phyloP scores from a whole-genome alignment of 23 tunicate species.

The Halocynthia roretzi region DNA sequence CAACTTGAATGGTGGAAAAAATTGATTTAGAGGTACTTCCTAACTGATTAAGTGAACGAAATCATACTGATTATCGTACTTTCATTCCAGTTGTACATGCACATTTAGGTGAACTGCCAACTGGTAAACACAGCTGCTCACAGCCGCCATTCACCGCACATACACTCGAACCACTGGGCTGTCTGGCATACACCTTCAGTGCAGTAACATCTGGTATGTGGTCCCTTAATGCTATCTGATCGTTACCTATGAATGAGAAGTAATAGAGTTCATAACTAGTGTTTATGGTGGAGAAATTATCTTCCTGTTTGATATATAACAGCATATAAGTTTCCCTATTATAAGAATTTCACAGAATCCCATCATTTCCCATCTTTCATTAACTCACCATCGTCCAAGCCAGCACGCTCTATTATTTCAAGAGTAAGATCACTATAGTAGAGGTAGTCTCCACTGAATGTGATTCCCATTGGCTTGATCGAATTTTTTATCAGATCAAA shows the following conservation, averaged over 20 bases:
- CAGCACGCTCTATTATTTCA: constrained; percentile 66
- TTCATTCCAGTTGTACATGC: constrained; percentile 68
- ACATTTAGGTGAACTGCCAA: constrained; percentile 8
- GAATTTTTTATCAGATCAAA: constrained; percentile 27
- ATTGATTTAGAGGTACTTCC: background rate
- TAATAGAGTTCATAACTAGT: no score
- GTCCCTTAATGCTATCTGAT: constrained; percentile 27
- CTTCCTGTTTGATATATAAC: no score
- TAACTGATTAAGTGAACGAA: background rate
- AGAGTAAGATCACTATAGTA: constrained; percentile 70
- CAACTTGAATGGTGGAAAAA: constrained; percentile 1
- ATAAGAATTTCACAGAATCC: background rate
- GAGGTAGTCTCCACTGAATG: constrained; percentile 46
- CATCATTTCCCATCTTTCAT: background rate
- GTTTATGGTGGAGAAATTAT: no score
- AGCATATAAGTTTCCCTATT: background rate
- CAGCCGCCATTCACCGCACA: constrained; percentile 34
- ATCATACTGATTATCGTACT: constrained; percentile 17
- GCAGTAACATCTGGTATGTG: constrained; percentile 42
- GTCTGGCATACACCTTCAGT: constrained; percentile 52
- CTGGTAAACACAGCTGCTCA: constrained; percentile 66
- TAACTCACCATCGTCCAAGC: constrained; percentile 40
- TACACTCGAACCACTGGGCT: constrained; percentile 26
- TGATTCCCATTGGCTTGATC: constrained; percentile 60
- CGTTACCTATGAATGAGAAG: constrained; percentile 33